These are phyloP conservation scores for Drymonia ruficornis DNA, from an alignment of 2,888 invertebrate species.

Conservation along the genomic window DNA sequence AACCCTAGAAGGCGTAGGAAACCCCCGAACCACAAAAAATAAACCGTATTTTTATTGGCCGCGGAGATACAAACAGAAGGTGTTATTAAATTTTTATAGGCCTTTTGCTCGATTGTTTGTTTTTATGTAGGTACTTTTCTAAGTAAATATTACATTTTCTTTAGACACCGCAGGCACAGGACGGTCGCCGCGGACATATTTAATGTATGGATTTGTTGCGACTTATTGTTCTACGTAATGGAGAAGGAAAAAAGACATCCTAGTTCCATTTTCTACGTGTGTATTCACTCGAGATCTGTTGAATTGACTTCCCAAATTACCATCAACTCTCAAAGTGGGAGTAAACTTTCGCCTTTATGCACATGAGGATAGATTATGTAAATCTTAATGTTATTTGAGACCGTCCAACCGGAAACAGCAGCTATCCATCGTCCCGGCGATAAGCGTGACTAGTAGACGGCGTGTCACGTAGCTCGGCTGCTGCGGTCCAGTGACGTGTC, in stretches of 20 bases:
- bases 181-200: slow-evolving; percentile 2
- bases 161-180: slow-evolving; percentile 13
- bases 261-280: no score
- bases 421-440: slow-evolving; percentile 28
- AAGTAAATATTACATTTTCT: slow-evolving; percentile 28
- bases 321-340: slow-evolving; percentile 12
- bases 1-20: slow-evolving; percentile 17
- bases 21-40: slow-evolving; percentile 32
- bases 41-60: slow-evolving; percentile 33
- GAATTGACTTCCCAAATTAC: slow-evolving; percentile 14
- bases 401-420: slow-evolving; percentile 14
- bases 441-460: slow-evolving; percentile 21
- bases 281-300: no score
- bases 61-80: slow-evolving; percentile 32
- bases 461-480: slow-evolving; percentile 17
- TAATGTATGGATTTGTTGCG: background rate
- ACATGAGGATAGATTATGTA: slow-evolving; percentile 25
- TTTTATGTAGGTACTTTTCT: slow-evolving; percentile 35
- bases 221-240: background rate
- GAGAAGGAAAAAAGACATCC: no score
- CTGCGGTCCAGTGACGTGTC: slow-evolving; percentile 17
- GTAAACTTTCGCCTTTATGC: slow-evolving; percentile 15
- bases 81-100: slow-evolving; percentile 40
- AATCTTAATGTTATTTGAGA: slow-evolving; percentile 19
- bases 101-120: slow-evolving; percentile 38